These are phyloP conservation scores for Paelopatides confundens DNA, from an alignment of 53 echinoderm and acorn worm genomes.

Conservation along the genomic window DNA sequence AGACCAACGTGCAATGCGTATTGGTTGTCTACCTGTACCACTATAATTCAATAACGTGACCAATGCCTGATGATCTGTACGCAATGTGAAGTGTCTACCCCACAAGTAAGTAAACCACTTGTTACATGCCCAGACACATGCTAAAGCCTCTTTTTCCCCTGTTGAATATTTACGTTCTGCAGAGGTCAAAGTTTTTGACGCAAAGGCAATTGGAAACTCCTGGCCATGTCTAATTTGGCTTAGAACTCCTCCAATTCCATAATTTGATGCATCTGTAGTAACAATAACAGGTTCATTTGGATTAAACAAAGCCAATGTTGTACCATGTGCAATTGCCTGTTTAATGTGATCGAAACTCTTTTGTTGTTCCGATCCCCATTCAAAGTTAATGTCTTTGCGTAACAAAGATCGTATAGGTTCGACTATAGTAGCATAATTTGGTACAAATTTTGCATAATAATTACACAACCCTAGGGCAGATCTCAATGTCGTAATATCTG, in stretches of 20 bases:
- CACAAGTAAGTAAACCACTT: conserved; percentile 65
- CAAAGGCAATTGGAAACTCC: conserved; percentile 65
- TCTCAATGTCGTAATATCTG: conserved; percentile 38
- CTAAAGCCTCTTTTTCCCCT: conserved; percentile 60
- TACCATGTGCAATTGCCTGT: conserved; percentile 6
- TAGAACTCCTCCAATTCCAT: conserved; percentile 68
- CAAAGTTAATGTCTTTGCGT: conserved; percentile 17
- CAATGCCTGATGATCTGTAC: conserved; percentile 65
- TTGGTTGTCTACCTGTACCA: conserved; percentile 58
- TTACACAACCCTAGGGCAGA: conserved; percentile 57
- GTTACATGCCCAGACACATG: conserved; percentile 62
- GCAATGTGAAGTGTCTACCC: conserved; percentile 61
- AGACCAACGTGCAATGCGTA: conserved; percentile 59
- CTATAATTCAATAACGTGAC: conserved; percentile 48
- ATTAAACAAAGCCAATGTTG: conserved; percentile 49
- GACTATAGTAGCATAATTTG: conserved; percentile 55
- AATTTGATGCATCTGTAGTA: conserved; percentile 60
- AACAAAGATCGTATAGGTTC: conserved; percentile 51
- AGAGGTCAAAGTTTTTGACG: conserved; percentile 55
- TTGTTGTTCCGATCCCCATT: conserved; percentile 39
- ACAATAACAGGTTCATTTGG: conserved; percentile 51
- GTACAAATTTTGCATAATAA: conserved; percentile 63
- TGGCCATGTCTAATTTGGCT: conserved; percentile 54
- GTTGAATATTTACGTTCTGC: conserved; percentile 12
- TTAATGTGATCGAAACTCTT: conserved; percentile 43